Conservation (phyloP, 2,888 invertebrate genomes). For the Doris montereyensis region DNA sequence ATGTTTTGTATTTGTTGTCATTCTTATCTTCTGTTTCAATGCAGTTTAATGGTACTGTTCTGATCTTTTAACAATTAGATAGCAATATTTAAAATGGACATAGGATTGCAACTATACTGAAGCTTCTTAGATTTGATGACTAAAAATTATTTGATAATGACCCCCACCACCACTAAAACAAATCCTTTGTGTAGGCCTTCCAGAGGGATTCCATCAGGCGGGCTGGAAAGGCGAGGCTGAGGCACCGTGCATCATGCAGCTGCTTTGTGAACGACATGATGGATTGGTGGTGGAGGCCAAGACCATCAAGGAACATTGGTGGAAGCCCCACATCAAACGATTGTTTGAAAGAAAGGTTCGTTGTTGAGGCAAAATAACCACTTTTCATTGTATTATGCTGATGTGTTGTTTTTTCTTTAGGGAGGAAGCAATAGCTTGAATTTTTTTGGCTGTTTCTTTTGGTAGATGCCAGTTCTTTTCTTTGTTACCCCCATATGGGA, state of each 20-base stretch:
- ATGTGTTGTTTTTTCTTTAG: no score
- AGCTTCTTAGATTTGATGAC: background rate
- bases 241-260: slow-evolving; percentile 86
- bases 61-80: background rate
- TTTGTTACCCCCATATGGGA: no score
- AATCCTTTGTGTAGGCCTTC: slow-evolving; percentile 78
- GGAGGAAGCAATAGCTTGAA: no score
- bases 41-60: background rate
- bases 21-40: no score
- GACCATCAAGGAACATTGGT: slow-evolving; percentile 90
- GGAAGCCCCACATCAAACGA: slow-evolving; percentile 84
- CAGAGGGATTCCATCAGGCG: slow-evolving; percentile 79
- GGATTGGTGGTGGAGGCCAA: slow-evolving; percentile 90
- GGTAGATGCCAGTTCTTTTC: no score
- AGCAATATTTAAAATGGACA: background rate
- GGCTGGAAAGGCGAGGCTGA: slow-evolving; percentile 77
- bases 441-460: no score
- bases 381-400: no score
- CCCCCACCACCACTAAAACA: slow-evolving; percentile 77
- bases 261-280: slow-evolving; percentile 86
- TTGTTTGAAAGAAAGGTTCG: slow-evolving; percentile 82
- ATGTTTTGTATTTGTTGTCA: no score
- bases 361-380: no score
- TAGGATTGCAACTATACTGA: no score
- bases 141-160: background rate